Evolutionary conservation across 2,888 invertebrate genomes (phyloP), one percentile per base, ranked within the genome.

Genomic region (Mystacides longicornis): DNA sequence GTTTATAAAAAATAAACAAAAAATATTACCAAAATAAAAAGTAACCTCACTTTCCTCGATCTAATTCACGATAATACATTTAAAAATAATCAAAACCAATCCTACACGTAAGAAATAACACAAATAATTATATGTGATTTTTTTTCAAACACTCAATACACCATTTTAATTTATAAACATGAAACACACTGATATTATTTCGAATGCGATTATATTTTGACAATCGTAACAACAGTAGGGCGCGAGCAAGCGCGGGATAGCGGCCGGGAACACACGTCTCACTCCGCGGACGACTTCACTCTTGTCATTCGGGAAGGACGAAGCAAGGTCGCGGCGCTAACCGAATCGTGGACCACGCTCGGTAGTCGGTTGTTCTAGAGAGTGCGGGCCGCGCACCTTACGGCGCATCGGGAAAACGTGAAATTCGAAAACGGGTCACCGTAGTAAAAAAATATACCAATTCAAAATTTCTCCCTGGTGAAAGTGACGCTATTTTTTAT

Each of bases 311-410:
- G 62, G 37, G 68, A 69, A 70, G 69, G 69, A 66, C 69, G 66
- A 65, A 65, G 59, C 70, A 71, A 71, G 71, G 71, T 69, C 70
- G 69, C 49, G 45, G 19, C 19, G 50, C 33, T 14, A 14, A 16
- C 37, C 37, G 37, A 37, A 37, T 37, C 37, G 37, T 37, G 16
- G 14, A 37, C n/a, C 5, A 50, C 46, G 22, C 49, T 49, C 46
- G 50, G 43, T 21, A 21, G n/a, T 19, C 19, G 50, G 18, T n/a
- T 16, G 16, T 33, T 23, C 33, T 23, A 18, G 22, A 47, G 49
- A 31, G 16, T 46, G 21, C 21, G 46, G 46, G 31, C 37, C 51
- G 31, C 16, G 46, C 31, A 47, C 22, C 46, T 16, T 45, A 19
- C 48, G 33, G 23, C 33, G 19, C 37, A 37, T 14, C 37, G 3